Percentiles rank a stretch among this genome's conserved stretches.
phyloP scores from a whole-genome alignment of 1,140 invertebrate species.

The Oryctes rhinoceros region DNA sequence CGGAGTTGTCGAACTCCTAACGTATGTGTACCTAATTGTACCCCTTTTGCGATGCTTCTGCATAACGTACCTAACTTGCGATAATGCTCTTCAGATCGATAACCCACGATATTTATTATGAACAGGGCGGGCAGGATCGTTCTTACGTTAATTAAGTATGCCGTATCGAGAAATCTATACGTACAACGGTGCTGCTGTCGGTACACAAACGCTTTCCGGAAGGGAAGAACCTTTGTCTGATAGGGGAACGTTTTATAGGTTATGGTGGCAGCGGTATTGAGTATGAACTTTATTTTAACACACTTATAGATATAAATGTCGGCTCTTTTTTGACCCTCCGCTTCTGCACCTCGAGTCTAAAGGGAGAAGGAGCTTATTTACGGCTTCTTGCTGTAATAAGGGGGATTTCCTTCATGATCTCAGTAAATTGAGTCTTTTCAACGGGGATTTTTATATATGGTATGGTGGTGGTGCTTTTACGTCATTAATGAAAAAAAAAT shows the following conservation, averaged over 20 bases:
- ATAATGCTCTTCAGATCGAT: too few species aligned
- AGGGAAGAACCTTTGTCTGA: background rate
- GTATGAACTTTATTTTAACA: conserved; percentile 5
- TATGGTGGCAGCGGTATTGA: background rate
- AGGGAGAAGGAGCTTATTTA: background rate
- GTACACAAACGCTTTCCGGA: background rate
- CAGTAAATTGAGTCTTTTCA: background rate
- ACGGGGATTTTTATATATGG: background rate
- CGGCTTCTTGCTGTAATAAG: background rate
- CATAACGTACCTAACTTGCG: too few species aligned
- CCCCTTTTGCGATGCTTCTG: too few species aligned
- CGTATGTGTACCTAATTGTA: too few species aligned
- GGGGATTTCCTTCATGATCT: conserved; percentile 13
- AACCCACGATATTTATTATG: too few species aligned
- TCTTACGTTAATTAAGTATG: too few species aligned
- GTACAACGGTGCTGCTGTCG: too few species aligned
- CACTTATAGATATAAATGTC: background rate
- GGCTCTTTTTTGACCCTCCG: background rate
- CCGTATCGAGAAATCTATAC: too few species aligned
- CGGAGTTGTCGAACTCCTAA: too few species aligned
- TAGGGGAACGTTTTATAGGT: background rate
- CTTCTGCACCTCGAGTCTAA: background rate
- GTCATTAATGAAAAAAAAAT: background rate
- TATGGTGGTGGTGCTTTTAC: background rate
- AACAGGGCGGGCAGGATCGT: too few species aligned